phyloP scores from a whole-genome alignment of 1,140 invertebrate species.

The Melanaphis sacchari region DNA sequence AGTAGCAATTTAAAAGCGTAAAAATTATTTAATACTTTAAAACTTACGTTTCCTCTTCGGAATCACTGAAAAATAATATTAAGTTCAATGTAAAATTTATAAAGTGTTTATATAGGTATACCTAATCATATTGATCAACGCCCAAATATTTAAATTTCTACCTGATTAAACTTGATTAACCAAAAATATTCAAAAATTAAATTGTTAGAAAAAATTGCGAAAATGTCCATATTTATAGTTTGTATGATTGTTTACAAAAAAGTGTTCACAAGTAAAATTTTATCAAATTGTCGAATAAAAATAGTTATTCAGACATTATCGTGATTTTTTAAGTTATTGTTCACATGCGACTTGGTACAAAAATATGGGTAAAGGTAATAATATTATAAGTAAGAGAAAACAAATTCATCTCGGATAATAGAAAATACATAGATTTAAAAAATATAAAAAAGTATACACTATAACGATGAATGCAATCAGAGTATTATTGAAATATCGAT shows the following conservation, averaged over 20 bases:
- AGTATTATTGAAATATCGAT: neutral
- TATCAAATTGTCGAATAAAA: neutral
- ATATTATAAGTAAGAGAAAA: neutral
- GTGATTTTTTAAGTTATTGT: neutral
- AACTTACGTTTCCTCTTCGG: constrained; percentile 62
- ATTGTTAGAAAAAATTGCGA: neutral
- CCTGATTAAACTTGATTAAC: neutral
- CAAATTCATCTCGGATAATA: neutral
- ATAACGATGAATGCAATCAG: neutral
- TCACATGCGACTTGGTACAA: neutral
- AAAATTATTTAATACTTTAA: constrained; percentile 39
- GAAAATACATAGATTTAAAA: neutral
- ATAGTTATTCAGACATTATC: neutral
- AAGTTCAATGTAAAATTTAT: neutral
- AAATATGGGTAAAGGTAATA: too few relatives aligned
- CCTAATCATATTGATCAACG: neutral
- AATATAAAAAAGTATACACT: neutral
- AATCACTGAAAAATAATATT: constrained; percentile 60
- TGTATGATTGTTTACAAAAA: neutral
- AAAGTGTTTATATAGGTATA: neutral
- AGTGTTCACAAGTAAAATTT: neutral
- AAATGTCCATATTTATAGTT: neutral
- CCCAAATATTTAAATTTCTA: neutral
- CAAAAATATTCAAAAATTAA: neutral
- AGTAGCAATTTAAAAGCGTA: constrained; percentile 47